Conservation (phyloP, 2,888 invertebrate genomes). For the Priapulus caudatus region DNA sequence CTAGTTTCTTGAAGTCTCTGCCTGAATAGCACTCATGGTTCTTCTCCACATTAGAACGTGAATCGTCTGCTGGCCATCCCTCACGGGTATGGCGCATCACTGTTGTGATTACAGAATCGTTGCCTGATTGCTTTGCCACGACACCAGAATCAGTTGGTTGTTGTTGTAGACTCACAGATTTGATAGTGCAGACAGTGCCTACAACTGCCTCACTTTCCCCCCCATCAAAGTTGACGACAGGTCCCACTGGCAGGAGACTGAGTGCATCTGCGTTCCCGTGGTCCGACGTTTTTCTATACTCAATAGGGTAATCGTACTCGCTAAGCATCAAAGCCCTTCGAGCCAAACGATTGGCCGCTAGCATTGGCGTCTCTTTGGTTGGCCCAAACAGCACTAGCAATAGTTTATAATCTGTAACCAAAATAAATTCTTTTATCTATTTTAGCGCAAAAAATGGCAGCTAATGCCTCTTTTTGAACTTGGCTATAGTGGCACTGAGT, state of each 20-base stretch:
- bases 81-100: slow-evolving; percentile 6
- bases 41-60: no score
- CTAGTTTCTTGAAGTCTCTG: no score
- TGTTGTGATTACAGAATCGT: slow-evolving; percentile 7
- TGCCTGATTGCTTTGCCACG: no score
- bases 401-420: slow-evolving; percentile 15
- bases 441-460: no score
- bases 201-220: slow-evolving; percentile 8
- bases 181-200: no score
- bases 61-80: slow-evolving; percentile 4
- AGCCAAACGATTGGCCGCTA: slow-evolving; percentile 14
- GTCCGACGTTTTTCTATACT: no score
- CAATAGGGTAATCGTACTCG: no score
- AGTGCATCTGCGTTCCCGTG: slow-evolving; percentile 18
- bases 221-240: slow-evolving; percentile 10
- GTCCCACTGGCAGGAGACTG: slow-evolving; percentile 14
- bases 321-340: slow-evolving; percentile 16
- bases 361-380: slow-evolving; percentile 8
- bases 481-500: not conserved
- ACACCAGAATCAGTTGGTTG: no score
- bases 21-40: no score
- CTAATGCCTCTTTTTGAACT: no score
- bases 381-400: slow-evolving; percentile 17
- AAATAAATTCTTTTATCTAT: no score
- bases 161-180: no score